Conservation (phyloP, 2,797 vertebrate genomes). For the Vultur gryphus region DNA sequence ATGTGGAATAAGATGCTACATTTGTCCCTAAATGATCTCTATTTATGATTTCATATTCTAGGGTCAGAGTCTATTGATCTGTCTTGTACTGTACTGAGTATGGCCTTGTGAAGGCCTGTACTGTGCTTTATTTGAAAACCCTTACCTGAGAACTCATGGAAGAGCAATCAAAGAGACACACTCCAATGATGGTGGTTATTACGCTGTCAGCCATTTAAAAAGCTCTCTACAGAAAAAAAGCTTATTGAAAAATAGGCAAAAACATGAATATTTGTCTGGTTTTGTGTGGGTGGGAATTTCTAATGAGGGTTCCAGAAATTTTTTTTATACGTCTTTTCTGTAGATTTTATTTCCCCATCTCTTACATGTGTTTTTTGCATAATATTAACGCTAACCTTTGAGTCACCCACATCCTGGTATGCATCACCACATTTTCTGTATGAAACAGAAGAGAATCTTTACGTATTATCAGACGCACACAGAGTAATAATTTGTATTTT, state of each 20-base stretch:
- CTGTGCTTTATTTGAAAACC: background rate
- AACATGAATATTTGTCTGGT: background rate
- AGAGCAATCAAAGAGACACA: background rate
- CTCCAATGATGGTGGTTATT: background rate
- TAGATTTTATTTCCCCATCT: background rate
- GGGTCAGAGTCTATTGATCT: background rate
- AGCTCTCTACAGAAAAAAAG: background rate
- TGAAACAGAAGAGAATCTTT: background rate
- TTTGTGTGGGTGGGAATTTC: background rate
- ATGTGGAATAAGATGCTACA: background rate
- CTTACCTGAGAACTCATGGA: background rate
- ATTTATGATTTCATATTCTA: background rate
- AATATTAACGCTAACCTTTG: background rate
- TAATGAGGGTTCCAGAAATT: background rate
- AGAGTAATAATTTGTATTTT: background rate
- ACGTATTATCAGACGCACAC: background rate
- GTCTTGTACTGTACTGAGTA: background rate
- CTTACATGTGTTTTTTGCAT: background rate
- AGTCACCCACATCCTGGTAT: constrained; percentile 14
- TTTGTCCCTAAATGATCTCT: background rate
- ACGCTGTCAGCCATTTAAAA: background rate
- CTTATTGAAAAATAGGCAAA: background rate
- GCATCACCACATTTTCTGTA: background rate
- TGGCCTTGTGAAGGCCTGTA: background rate
- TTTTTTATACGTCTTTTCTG: background rate